Conservation (phyloP, 1,140 invertebrate species). For the Varroa destructor region DNA sequence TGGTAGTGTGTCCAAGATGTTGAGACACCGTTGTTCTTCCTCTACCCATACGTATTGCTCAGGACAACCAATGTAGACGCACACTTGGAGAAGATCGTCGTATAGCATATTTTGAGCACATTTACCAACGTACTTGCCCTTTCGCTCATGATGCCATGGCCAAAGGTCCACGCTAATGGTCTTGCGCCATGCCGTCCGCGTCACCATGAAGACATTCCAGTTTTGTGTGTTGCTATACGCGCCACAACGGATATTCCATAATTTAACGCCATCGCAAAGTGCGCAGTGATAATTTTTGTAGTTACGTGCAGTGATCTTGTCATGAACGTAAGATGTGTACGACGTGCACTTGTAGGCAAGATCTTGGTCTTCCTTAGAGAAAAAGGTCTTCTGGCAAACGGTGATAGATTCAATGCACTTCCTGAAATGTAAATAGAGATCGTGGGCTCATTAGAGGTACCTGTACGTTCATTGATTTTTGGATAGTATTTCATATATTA, state of each 20-base stretch:
- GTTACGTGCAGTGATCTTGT: conserved; percentile 15
- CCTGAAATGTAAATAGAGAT: not conserved
- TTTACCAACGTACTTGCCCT: not conserved
- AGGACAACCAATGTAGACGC: conserved; percentile 19
- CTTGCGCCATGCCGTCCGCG: conserved; percentile 4
- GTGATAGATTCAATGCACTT: conserved; percentile 22
- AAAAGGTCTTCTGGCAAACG: conserved; percentile 23
- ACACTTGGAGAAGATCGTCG: conserved; percentile 22
- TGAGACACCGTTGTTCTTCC: conserved; percentile 2
- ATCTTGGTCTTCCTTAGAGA: conserved; percentile 25
- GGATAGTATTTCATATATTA: no score
- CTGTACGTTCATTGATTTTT: no score
- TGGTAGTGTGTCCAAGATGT: conserved; percentile 18
- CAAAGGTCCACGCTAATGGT: conserved; percentile 13
- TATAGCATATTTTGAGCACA: conserved; percentile 17
- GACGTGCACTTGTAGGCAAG: conserved; percentile 20
- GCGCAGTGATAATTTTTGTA: conserved; percentile 26
- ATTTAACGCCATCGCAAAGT: conserved; percentile 13
- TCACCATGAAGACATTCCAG: conserved; percentile 26
- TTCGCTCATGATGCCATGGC: not conserved
- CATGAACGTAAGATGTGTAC: conserved; percentile 20
- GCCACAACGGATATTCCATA: conserved; percentile 22
- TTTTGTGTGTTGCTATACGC: conserved; percentile 23
- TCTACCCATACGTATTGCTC: conserved; percentile 24
- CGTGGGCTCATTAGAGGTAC: not conserved